Percentiles rank a stretch among this genome's conserved stretches.
Evolutionary conservation across 1,140 invertebrate genomes (phyloP).

Genomic region (Tetraneura akinire): DNA sequence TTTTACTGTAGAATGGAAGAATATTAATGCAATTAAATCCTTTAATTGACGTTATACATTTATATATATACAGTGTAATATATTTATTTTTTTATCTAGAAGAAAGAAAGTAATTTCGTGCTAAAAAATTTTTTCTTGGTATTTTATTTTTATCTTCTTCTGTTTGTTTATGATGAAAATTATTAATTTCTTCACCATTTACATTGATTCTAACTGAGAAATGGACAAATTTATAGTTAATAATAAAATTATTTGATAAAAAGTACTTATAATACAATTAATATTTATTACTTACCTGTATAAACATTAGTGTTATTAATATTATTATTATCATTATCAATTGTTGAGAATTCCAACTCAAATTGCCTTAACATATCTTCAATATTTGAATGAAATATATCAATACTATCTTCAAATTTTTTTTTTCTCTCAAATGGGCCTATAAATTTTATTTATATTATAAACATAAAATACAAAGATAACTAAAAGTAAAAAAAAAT

Average conservation of each 20-base stretch:
- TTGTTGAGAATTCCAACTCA: background rate
- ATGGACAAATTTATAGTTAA: background rate
- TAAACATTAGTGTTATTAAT: background rate
- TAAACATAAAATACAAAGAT: background rate
- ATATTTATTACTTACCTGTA: background rate
- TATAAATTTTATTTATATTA: background rate
- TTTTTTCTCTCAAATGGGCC: background rate
- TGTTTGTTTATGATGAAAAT: background rate
- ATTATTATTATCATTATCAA: background rate
- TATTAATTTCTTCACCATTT: background rate
- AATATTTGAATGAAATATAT: background rate
- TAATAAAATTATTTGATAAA: background rate
- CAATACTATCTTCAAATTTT: background rate
- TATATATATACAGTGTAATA: no score
- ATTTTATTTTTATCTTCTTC: background rate
- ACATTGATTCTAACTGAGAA: background rate
- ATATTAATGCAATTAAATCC: no score
- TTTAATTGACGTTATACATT: no score
- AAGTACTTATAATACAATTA: background rate
- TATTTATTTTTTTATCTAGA: no score
- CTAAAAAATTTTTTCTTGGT: slow-evolving; percentile 33
- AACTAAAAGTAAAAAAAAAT: background rate
- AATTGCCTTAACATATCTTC: background rate
- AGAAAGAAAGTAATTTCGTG: slow-evolving; percentile 5
- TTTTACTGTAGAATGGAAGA: no score